Conservation (phyloP, 2,113 vertebrate species). For the Caranx ignobilis region DNA sequence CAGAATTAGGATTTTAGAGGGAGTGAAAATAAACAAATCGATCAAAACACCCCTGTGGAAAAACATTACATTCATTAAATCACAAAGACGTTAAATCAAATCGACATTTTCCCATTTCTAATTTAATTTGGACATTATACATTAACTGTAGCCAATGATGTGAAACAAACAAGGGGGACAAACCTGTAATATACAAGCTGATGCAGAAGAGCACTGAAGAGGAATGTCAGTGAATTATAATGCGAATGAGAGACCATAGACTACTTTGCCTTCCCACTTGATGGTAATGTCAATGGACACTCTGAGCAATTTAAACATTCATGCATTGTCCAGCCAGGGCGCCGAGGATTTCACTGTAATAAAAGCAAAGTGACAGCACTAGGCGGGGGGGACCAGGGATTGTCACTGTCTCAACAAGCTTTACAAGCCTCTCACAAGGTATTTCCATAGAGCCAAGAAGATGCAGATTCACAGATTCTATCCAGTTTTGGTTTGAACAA, state of each 20-base stretch:
- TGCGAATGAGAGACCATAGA: conserved; percentile 79
- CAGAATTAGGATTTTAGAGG: conserved; percentile 9
- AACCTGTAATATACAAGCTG: conserved; percentile 52
- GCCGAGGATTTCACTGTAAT: conserved; percentile 81
- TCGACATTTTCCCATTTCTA: conserved; percentile 29
- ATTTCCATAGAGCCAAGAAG: conserved; percentile 15
- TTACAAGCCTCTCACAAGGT: conserved; percentile 48
- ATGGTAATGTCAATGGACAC: conserved; percentile 89
- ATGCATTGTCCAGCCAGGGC: conserved; percentile 87
- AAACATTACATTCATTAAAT: too few species aligned
- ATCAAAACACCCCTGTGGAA: conserved; percentile 13
- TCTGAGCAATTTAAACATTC: conserved; percentile 90
- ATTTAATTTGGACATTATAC: conserved; percentile 52
- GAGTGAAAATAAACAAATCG: conserved; percentile 1
- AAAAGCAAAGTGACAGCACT: conserved; percentile 89
- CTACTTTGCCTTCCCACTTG: conserved; percentile 81
- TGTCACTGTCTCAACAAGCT: conserved; percentile 69
- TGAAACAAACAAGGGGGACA: conserved; percentile 51
- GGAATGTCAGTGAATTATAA: conserved; percentile 77
- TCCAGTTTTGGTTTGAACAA: background rate
- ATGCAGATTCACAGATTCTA: conserved; percentile 18
- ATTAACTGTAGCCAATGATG: conserved; percentile 43
- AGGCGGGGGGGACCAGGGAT: conserved; percentile 72
- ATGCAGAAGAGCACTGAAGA: conserved; percentile 64
- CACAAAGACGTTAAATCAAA: conserved; percentile 7